A percentile compares a stretch with the other conserved stretches of the same genome.
phyloP scores from a whole-genome alignment of 2,113 vertebrate genomes.

The Oncorhynchus masou region DNA sequence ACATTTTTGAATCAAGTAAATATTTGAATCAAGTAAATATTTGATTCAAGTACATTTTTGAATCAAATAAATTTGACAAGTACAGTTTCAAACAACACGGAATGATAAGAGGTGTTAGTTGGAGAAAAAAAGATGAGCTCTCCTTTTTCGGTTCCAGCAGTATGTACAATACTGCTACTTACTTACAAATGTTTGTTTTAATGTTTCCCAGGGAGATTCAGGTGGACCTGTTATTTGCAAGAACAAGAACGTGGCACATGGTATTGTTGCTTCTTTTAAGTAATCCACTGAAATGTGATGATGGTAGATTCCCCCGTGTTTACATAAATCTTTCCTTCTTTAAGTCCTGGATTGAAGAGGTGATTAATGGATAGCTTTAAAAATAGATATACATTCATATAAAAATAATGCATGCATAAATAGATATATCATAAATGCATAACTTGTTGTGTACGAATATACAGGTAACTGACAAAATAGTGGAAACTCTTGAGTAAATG shows the following conservation, averaged over 20 bases:
- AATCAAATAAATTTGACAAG: not conserved
- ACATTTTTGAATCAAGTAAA: too few species aligned
- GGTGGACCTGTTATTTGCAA: not conserved
- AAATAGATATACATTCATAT: too few species aligned
- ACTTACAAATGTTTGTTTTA: not conserved
- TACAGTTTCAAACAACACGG: not conserved
- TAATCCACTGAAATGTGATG: not conserved
- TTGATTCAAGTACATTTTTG: too few species aligned
- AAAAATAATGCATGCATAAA: too few species aligned
- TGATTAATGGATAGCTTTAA: not conserved
- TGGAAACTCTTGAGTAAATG: too few species aligned
- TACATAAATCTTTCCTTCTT: conserved; percentile 1
- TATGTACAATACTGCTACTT: too few species aligned
- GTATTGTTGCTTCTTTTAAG: not conserved
- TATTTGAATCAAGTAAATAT: too few species aligned
- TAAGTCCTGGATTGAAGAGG: not conserved
- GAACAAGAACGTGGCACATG: not conserved
- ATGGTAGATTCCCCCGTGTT: not conserved
- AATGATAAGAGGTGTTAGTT: not conserved
- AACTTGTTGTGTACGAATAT: too few species aligned
- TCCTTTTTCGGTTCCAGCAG: too few species aligned
- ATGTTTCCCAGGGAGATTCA: not conserved
- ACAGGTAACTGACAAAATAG: too few species aligned
- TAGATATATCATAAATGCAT: not conserved
- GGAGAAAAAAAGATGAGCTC: too few species aligned